A percentile compares a stretch with the other conserved stretches of the same genome.
phyloP scores from a whole-genome alignment of 2,888 invertebrate genomes.

The Gibbula magus region DNA sequence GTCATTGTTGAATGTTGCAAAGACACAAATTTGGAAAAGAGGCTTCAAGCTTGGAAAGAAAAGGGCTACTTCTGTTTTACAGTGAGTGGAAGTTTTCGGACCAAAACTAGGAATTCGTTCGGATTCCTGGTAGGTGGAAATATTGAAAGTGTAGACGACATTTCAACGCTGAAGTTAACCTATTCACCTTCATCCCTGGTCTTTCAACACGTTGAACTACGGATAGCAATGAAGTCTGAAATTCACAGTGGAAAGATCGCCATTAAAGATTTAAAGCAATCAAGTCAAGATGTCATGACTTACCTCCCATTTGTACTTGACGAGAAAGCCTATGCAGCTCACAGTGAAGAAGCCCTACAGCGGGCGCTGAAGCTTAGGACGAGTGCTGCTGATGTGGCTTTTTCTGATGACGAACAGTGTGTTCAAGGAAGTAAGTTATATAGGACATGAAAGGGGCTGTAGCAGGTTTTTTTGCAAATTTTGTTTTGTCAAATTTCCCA shows the following conservation, averaged over 20 bases:
- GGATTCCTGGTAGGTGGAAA: background rate
- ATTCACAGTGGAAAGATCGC: background rate
- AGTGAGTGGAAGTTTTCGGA: background rate
- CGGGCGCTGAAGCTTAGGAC: no score
- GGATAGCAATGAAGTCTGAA: background rate
- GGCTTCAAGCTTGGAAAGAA: background rate
- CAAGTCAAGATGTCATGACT: background rate
- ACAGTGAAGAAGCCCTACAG: background rate
- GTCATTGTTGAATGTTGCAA: background rate
- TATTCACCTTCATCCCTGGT: background rate
- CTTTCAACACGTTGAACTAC: background rate
- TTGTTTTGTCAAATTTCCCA: no score
- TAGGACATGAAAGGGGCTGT: no score
- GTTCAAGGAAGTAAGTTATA: no score
- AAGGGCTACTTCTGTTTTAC: background rate
- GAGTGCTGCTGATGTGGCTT: no score
- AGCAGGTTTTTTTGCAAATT: no score
- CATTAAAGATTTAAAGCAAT: background rate
- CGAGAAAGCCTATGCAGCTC: background rate
- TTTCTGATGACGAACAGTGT: no score
- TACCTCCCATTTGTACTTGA: background rate
- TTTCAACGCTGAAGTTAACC: background rate
- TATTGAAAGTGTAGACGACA: background rate
- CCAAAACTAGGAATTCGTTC: background rate
- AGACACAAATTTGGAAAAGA: background rate